These are phyloP conservation scores for Herpailurus yagouaroundi DNA, from an alignment of 2,113 vertebrate genomes.

Conservation along the genomic window DNA sequence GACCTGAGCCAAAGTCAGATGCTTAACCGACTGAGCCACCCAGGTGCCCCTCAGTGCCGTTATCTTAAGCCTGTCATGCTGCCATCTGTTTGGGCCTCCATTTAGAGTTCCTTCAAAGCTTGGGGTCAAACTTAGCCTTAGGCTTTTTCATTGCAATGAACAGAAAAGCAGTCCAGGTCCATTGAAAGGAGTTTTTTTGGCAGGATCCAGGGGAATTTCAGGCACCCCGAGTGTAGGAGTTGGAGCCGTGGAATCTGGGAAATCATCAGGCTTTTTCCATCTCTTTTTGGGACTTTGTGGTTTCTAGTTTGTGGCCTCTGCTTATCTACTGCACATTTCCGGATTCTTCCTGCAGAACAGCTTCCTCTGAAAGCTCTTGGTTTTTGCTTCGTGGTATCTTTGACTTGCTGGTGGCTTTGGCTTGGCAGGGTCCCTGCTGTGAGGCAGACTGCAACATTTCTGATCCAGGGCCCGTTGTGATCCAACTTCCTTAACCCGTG, in stretches of 20 bases:
- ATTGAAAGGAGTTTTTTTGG: neutral
- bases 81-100: neutral
- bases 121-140: neutral
- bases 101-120: neutral
- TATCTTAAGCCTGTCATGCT: accelerated
- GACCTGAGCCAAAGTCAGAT: too few relatives aligned
- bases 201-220: neutral
- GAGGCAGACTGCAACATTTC: neutral
- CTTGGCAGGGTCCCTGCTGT: neutral
- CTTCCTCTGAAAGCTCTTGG: neutral
- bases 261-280: neutral
- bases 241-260: neutral
- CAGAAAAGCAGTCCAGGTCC: neutral
- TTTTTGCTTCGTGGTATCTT: neutral
- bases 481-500: neutral
- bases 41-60: neutral
- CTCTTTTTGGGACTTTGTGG: neutral
- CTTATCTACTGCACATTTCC: neutral
- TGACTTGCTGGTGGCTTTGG: neutral
- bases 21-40: too few relatives aligned
- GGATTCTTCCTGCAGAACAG: neutral
- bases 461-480: neutral
- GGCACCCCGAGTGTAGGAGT: neutral
- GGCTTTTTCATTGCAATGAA: neutral
- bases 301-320: conserved; percentile 5